Percentiles rank a stretch among this genome's conserved stretches.
phyloP scores from a whole-genome alignment of 2,797 vertebrate genomes.

The Cryptoblepharus egeriae region DNA sequence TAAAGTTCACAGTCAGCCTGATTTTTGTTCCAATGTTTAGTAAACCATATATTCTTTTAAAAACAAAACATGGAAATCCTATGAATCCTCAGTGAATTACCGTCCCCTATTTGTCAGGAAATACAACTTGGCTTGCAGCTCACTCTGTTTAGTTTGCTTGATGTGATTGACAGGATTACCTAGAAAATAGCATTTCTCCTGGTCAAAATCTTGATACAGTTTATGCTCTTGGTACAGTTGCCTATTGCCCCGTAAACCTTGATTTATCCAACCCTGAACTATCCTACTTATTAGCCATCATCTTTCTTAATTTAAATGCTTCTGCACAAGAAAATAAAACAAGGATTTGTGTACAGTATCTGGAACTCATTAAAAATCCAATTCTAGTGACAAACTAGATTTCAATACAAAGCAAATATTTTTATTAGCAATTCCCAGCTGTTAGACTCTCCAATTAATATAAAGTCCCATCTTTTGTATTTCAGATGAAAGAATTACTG shows the following conservation, averaged over 20 bases:
- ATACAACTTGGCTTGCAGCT: slow-evolving; percentile 53
- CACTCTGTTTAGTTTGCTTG: slow-evolving; percentile 39
- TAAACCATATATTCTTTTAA: slow-evolving; percentile 70
- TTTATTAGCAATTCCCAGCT: slow-evolving; percentile 52
- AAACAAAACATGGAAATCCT: slow-evolving; percentile 82
- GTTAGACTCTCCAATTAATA: slow-evolving; percentile 45
- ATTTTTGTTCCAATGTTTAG: slow-evolving; percentile 60
- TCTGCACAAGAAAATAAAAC: slow-evolving; percentile 58
- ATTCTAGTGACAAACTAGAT: slow-evolving; percentile 21
- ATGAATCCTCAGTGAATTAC: slow-evolving; percentile 66
- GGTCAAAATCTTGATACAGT: slow-evolving; percentile 50
- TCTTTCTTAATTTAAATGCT: slow-evolving; percentile 58
- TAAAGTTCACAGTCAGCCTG: slow-evolving; percentile 68
- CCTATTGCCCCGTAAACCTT: slow-evolving; percentile 40
- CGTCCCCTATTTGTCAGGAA: slow-evolving; percentile 74
- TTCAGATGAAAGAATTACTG: slow-evolving; percentile 21
- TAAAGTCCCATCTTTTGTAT: slow-evolving; percentile 38
- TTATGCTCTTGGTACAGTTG: slow-evolving; percentile 49
- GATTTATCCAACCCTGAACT: no score
- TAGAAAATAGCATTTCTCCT: slow-evolving; percentile 67
- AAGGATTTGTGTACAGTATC: slow-evolving; percentile 48
- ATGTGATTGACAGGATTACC: slow-evolving; percentile 65
- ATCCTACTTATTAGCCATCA: slow-evolving; percentile 56
- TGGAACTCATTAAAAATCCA: slow-evolving; percentile 50
- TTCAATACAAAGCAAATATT: slow-evolving; percentile 46